phyloP scores from a whole-genome alignment of 2,113 vertebrate species.

The Upupa epops region DNA sequence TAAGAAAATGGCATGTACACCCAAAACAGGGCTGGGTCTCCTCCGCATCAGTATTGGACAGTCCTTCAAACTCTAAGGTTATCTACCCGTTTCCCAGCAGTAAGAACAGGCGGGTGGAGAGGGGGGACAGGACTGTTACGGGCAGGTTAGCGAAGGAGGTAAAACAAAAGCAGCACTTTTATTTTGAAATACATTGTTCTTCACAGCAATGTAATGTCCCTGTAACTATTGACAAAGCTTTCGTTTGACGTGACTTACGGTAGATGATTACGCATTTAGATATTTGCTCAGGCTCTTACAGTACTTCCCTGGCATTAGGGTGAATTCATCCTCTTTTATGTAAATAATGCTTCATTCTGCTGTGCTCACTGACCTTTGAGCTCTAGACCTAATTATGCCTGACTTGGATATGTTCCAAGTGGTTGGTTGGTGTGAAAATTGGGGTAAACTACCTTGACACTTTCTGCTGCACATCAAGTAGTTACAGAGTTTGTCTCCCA shows the following conservation, averaged over 20 bases:
- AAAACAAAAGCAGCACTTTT: conserved; percentile 6
- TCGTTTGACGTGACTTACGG: conserved; percentile 15
- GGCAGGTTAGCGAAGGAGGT: not conserved
- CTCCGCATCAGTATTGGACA: not conserved
- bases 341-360: not conserved
- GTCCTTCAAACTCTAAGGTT: not conserved
- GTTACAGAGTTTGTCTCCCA: not conserved
- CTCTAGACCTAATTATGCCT: not conserved
- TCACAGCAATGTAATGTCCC: not conserved
- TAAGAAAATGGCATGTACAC: not conserved
- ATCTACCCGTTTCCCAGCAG: not conserved
- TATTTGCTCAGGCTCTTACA: conserved; percentile 52
- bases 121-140: not conserved
- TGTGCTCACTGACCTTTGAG: conserved; percentile 16
- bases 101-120: not conserved
- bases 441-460: not conserved
- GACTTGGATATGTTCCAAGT: rapidly evolving
- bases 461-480: not conserved
- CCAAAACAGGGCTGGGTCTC: not conserved
- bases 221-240: conserved; percentile 66
- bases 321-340: not conserved
- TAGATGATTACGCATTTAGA: conserved; percentile 17
- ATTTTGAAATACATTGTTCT: conserved; percentile 28
- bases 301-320: not conserved
- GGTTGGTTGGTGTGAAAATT: not conserved